Evolutionary conservation across 2,113 vertebrate species (phyloP), one percentile per base, ranked within the genome.

Genomic region (Toxostoma redivivum): DNA sequence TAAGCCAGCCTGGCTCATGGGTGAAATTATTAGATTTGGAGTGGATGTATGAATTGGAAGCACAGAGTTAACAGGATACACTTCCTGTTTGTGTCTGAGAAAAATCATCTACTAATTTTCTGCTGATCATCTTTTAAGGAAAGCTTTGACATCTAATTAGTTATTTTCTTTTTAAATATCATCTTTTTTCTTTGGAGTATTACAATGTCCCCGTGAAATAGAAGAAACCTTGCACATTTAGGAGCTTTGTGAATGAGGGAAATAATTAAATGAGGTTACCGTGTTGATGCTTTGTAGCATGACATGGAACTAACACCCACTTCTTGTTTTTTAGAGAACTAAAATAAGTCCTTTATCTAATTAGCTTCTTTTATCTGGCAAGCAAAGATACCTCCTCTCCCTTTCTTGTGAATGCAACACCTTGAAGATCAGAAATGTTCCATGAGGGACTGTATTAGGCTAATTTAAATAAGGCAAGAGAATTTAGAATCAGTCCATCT

Each of bases 361-460:
- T 98, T 98, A 98, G 96, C 94, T 97, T 93, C 96, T 98, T 91
- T 97, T 94, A 97, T 96, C 95, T 96, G 85, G 71, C 79, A 73
- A 94, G 87, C 61, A 97, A 95, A 94, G 81, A 95, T 93, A 92
- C 79, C 90, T 95, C 90, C 79, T 92, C 88, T 80, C 1, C 0
- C 74, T 95, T 88, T 92, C 91, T 94, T 96, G 81, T 86, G 72
- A 95, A 87, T 57, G 57, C 37, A 13, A 96, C 82, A 98, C 96
- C 97, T 97, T 97, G 96, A 91, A 98, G 96, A 98, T 95, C 92
- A 97, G 90, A 97, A 95, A 90, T 92, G 60, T 92, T 93, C 86
- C 48, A 50, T 56, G 48, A 81, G 83, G 73, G 65, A 80, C 51
- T 83, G 56, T 31, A 71, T 77, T 81, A 89, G 73, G 56, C 89